A percentile compares a stretch with the other conserved stretches of the same genome.
Conservation (phyloP, 2,888 invertebrate species). For the Liopterus haemorrhoidalis region DNA sequence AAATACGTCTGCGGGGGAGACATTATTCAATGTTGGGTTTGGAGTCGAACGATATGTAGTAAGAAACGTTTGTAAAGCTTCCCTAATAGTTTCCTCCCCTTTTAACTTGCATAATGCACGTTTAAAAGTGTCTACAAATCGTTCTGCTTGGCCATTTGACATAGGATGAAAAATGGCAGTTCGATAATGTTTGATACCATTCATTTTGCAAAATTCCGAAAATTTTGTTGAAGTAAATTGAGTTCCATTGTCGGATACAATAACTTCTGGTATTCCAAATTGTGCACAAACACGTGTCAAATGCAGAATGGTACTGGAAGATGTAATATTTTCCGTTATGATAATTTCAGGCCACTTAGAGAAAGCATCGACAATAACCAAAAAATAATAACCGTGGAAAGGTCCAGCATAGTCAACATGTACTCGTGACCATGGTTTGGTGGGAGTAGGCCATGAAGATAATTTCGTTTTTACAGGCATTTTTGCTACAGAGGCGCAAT, state of each 20-base stretch:
- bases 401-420: conserved; percentile 45
- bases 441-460: conserved; percentile 30
- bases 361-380: conserved; percentile 40
- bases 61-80: no score
- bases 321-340: no score
- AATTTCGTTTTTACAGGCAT: conserved; percentile 29
- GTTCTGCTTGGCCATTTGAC: conserved; percentile 29
- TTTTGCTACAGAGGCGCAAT: conserved; percentile 31
- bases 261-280: conserved; percentile 26
- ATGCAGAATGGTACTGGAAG: no score
- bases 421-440: conserved; percentile 37
- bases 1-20: no score
- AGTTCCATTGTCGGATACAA: conserved; percentile 30
- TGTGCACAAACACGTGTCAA: no score
- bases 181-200: conserved; percentile 27
- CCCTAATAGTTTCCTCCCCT: no score
- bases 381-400: conserved; percentile 33
- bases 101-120: conserved; percentile 2
- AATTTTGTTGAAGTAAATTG: conserved; percentile 28
- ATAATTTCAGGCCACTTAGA: no score
- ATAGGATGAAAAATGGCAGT: conserved; percentile 30
- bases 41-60: no score
- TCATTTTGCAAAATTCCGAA: conserved; percentile 23
- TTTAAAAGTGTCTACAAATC: conserved; percentile 24
- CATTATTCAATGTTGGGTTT: no score